These are phyloP conservation scores for Xiphorhynchus erythropygius DNA, from an alignment of 2,797 vertebrate genomes.

Conservation along the genomic window DNA sequence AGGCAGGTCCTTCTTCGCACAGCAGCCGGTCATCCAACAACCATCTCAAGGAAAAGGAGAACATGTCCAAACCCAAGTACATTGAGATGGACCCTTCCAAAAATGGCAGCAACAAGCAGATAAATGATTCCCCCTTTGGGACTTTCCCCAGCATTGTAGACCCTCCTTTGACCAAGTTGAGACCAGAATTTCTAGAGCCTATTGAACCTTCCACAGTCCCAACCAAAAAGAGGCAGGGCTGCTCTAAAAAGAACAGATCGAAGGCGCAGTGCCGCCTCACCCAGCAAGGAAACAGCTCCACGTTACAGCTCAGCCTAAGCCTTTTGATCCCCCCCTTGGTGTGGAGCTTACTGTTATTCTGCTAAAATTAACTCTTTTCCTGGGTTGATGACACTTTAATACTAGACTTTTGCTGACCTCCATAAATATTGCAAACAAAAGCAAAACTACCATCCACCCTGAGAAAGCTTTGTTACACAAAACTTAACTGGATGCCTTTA, in stretches of 20 bases:
- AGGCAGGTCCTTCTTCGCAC: constrained; percentile 80
- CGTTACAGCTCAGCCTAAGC: constrained; percentile 69
- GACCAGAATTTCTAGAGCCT: constrained; percentile 87
- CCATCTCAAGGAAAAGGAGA: constrained; percentile 90
- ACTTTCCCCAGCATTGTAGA: constrained; percentile 90
- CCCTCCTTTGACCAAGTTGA: constrained; percentile 85
- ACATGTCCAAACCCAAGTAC: constrained; percentile 91
- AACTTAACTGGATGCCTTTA: constrained; percentile 93
- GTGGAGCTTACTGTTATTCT: constrained; percentile 82
- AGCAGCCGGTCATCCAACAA: constrained; percentile 88
- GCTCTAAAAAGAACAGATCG: constrained; percentile 93
- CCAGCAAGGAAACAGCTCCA: constrained; percentile 80
- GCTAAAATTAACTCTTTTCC: constrained; percentile 56
- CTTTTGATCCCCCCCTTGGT: constrained; percentile 82
- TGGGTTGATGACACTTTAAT: constrained; percentile 84
- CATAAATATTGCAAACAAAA: constrained; percentile 69
- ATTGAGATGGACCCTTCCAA: constrained; percentile 83
- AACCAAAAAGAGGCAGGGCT: constrained; percentile 94
- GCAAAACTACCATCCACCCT: constrained; percentile 67
- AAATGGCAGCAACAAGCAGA: constrained; percentile 91
- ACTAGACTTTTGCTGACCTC: constrained; percentile 82
- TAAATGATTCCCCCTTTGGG: constrained; percentile 91
- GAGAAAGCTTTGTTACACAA: constrained; percentile 68
- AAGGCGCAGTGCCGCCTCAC: constrained; percentile 91
- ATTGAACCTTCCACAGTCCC: constrained; percentile 88